A percentile compares a stretch with the other conserved stretches of the same genome.
phyloP scores from a whole-genome alignment of 1,140 invertebrate species.

The Hyles vespertilio region DNA sequence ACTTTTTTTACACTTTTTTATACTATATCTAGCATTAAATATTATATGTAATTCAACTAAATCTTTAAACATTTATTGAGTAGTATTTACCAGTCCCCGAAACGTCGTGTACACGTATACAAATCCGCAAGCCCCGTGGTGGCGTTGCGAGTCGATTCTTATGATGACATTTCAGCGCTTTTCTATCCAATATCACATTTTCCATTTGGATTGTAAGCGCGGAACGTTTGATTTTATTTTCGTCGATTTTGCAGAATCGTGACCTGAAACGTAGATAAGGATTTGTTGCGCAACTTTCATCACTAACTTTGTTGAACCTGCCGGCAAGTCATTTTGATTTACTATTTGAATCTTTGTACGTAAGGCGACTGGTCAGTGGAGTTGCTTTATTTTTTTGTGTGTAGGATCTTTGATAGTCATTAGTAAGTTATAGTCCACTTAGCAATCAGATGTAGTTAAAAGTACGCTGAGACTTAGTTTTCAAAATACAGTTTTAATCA shows the following conservation, averaged over 20 bases:
- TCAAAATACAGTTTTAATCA: too few relatives aligned
- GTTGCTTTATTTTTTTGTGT: not conserved
- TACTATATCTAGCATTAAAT: too few relatives aligned
- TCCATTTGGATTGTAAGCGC: conserved; percentile 29
- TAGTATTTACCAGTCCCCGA: too few relatives aligned
- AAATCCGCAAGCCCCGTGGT: not conserved
- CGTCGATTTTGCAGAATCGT: conserved; percentile 46
- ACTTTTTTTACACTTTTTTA: too few relatives aligned
- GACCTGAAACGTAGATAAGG: conserved; percentile 38
- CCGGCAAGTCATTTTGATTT: conserved; percentile 22
- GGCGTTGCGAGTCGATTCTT: conserved; percentile 13
- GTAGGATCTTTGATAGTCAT: not conserved
- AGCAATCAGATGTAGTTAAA: too few relatives aligned
- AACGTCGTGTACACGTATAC: not conserved
- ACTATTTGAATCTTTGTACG: conserved; percentile 6
- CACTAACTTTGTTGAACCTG: conserved; percentile 21
- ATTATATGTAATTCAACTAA: too few relatives aligned
- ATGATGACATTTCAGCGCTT: conserved; percentile 33
- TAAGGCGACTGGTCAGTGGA: not conserved
- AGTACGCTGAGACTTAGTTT: too few relatives aligned
- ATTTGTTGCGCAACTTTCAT: conserved; percentile 38
- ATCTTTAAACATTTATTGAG: too few relatives aligned
- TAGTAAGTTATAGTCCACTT: not conserved
- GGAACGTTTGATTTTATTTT: conserved; percentile 49
- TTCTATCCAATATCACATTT: conserved; percentile 38